phyloP scores from a whole-genome alignment of 2,888 invertebrate species.

The Pyrocoelia pectoralis region DNA sequence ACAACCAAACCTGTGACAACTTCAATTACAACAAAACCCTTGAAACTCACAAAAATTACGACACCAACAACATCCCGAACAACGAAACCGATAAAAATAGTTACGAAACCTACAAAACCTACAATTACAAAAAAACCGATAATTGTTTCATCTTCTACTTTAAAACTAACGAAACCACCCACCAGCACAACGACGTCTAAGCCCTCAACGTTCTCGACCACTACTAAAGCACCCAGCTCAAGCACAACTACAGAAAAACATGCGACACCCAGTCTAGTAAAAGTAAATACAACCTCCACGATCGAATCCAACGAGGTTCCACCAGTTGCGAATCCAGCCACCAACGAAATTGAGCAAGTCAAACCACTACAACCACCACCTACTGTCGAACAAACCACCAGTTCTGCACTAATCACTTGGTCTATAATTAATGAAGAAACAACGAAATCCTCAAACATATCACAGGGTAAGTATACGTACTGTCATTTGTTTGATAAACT shows the following conservation, averaged over 20 bases:
- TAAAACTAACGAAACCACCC: conserved; percentile 44
- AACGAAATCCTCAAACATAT: conserved; percentile 1
- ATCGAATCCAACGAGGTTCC: conserved; percentile 44
- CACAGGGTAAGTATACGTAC: conserved; percentile 7
- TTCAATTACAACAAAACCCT: conserved; percentile 32
- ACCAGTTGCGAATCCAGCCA: conserved; percentile 47
- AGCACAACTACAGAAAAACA: conserved; percentile 15
- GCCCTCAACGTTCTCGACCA: conserved; percentile 15
- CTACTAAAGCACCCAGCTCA: conserved; percentile 18
- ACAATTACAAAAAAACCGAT: conserved; percentile 51
- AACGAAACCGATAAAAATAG: conserved; percentile 24
- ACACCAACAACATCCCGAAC: conserved; percentile 44
- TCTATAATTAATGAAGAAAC: conserved; percentile 22
- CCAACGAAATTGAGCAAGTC: conserved; percentile 51
- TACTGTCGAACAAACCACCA: conserved; percentile 42
- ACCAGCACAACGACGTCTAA: conserved; percentile 38
- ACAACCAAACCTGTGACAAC: conserved; percentile 30
- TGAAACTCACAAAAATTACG: conserved; percentile 41
- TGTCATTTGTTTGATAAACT: not conserved
- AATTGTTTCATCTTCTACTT: conserved; percentile 52
- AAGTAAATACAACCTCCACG: conserved; percentile 32
- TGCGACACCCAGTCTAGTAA: not conserved
- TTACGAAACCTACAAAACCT: conserved; percentile 54
- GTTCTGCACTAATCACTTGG: conserved; percentile 41
- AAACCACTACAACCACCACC: conserved; percentile 38